Conservation (phyloP, 2,113 vertebrate genomes). For the Parus major region DNA sequence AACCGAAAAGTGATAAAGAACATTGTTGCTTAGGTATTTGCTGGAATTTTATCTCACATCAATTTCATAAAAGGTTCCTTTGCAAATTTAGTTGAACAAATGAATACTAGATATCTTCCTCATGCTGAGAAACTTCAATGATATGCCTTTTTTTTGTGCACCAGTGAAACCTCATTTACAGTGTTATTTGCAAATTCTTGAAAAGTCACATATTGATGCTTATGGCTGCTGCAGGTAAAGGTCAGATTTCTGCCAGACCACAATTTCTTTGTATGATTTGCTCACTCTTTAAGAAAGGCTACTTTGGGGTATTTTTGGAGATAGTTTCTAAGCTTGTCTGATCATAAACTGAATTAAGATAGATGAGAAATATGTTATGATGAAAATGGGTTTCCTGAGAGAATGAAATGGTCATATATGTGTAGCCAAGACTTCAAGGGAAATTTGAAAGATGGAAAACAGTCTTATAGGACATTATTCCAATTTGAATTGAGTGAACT, state of each 20-base stretch:
- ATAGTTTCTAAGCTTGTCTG: neutral
- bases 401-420: neutral
- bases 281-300: neutral
- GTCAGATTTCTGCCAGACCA: neutral
- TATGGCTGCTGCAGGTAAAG: neutral
- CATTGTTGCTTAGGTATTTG: neutral
- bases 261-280: neutral
- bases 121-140: neutral
- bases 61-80: neutral
- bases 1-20: neutral
- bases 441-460: neutral
- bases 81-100: neutral
- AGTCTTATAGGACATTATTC: neutral
- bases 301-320: neutral
- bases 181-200: neutral
- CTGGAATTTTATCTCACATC: neutral
- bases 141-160: neutral
- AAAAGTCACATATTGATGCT: neutral
- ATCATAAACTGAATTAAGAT: neutral
- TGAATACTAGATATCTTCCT: neutral
- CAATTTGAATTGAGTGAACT: too few species aligned
- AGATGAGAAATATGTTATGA: neutral
- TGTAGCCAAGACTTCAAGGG: neutral
- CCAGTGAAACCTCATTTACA: neutral
- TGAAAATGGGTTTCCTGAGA: neutral